Conservation (phyloP, 2,888 invertebrate species). For the Rhorus exstirpatorius region DNA sequence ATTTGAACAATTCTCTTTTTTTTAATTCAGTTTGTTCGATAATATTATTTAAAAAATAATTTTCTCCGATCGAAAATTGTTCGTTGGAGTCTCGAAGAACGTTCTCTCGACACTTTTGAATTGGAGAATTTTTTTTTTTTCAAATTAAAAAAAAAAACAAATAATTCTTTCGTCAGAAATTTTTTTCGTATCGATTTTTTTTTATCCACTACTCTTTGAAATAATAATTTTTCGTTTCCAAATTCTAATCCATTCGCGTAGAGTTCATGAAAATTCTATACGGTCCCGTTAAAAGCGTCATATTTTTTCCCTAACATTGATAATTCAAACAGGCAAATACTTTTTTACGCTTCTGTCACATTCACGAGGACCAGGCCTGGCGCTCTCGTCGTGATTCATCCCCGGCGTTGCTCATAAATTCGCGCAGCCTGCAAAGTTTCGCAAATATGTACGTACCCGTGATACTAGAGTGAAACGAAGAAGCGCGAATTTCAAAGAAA, state of each 20-base stretch:
- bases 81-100: no score
- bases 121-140: no score
- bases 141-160: no score
- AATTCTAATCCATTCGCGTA: not conserved
- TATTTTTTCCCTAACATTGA: conserved; percentile 13
- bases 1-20: no score
- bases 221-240: no score
- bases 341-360: no score
- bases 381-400: conserved; percentile 42
- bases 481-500: conserved; percentile 37
- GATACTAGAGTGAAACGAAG: conserved; percentile 32
- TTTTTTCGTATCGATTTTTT: no score
- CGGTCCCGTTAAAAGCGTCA: conserved; percentile 16
- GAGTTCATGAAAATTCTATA: not conserved
- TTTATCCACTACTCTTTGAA: no score
- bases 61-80: no score
- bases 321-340: conserved; percentile 35
- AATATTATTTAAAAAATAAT: no score
- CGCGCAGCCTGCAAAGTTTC: conserved; percentile 43
- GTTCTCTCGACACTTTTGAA: no score
- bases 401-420: conserved; percentile 46
- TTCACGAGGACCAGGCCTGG: conserved; percentile 2
- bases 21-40: no score
- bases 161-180: not conserved
- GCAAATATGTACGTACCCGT: conserved; percentile 18